Conservation (phyloP, 1,140 invertebrate genomes). For the Drosophila bocki region DNA sequence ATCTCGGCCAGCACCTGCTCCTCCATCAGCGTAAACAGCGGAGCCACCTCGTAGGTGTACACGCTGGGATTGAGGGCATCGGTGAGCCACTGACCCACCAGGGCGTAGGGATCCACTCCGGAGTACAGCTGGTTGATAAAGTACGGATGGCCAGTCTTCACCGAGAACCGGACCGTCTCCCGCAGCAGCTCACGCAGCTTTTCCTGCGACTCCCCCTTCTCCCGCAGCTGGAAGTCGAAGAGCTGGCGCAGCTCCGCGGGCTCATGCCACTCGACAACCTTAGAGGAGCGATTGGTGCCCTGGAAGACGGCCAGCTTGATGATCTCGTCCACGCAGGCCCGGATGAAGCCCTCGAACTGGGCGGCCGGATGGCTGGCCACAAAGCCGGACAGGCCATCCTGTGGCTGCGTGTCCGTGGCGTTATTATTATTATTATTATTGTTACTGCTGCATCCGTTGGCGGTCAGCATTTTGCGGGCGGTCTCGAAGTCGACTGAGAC, state of each 20-base stretch:
- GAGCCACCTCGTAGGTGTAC: slow-evolving; percentile 96
- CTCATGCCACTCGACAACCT: slow-evolving; percentile 91
- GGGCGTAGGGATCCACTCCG: slow-evolving; percentile 93
- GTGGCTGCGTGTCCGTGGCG: slow-evolving; percentile 16
- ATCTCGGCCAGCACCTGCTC: slow-evolving; percentile 92
- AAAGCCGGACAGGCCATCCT: slow-evolving; percentile 57
- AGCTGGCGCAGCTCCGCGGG: slow-evolving; percentile 88
- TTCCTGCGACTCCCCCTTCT: slow-evolving; percentile 88
- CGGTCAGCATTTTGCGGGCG: slow-evolving; percentile 61
- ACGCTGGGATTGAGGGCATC: slow-evolving; percentile 95
- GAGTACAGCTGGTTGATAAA: slow-evolving; percentile 95
- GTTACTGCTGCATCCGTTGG: slow-evolving; percentile 24
- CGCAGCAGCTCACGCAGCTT: slow-evolving; percentile 88
- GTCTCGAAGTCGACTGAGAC: slow-evolving; percentile 48
- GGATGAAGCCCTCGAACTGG: slow-evolving; percentile 90
- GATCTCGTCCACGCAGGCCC: slow-evolving; percentile 89
- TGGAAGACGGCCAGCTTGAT: slow-evolving; percentile 91
- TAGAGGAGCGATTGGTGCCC: slow-evolving; percentile 88
- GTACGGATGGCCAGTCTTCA: slow-evolving; percentile 94
- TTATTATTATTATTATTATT: slow-evolving; percentile 42
- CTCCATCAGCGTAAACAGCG: slow-evolving; percentile 95
- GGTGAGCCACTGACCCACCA: slow-evolving; percentile 94
- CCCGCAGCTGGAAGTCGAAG: slow-evolving; percentile 89
- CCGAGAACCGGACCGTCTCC: slow-evolving; percentile 91
- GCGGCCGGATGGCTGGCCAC: slow-evolving; percentile 71